A percentile compares a stretch with the other conserved stretches of the same genome.
These are phyloP conservation scores for Lontra canadensis DNA, from an alignment of 2,113 vertebrate genomes.

Conservation along the genomic window DNA sequence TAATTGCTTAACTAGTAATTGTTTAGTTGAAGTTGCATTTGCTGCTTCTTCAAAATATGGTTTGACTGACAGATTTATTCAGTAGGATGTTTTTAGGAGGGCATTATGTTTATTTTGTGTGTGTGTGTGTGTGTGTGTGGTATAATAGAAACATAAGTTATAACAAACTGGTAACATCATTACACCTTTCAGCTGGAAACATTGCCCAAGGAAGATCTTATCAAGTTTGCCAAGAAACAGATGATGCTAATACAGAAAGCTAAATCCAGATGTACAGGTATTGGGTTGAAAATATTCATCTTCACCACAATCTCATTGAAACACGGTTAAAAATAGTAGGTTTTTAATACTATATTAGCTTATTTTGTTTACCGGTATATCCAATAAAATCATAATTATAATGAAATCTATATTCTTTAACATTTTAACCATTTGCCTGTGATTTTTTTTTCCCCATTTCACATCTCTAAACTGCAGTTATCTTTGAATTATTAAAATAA, in stretches of 20 bases:
- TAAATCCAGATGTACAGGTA: conserved; percentile 94
- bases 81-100: not conserved
- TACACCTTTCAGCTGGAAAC: conserved; percentile 91
- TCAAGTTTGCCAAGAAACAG: conserved; percentile 98
- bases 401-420: not conserved
- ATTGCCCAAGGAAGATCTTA: conserved; percentile 95
- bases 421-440: not conserved
- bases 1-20: not conserved
- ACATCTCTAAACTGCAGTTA: not conserved
- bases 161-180: conserved; percentile 39
- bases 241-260: conserved; percentile 93
- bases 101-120: conserved; percentile 1
- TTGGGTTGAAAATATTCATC: not conserved
- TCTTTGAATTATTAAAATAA: not conserved
- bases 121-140: not conserved
- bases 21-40: not conserved
- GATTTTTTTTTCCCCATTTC: not conserved
- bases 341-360: not conserved
- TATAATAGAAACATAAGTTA: not conserved
- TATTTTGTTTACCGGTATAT: not conserved
- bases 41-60: not conserved
- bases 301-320: not conserved
- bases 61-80: not conserved
- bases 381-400: not conserved
- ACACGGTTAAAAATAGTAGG: not conserved